phyloP scores from a whole-genome alignment of 2,888 invertebrate genomes.

The Oscheius sp. region DNA sequence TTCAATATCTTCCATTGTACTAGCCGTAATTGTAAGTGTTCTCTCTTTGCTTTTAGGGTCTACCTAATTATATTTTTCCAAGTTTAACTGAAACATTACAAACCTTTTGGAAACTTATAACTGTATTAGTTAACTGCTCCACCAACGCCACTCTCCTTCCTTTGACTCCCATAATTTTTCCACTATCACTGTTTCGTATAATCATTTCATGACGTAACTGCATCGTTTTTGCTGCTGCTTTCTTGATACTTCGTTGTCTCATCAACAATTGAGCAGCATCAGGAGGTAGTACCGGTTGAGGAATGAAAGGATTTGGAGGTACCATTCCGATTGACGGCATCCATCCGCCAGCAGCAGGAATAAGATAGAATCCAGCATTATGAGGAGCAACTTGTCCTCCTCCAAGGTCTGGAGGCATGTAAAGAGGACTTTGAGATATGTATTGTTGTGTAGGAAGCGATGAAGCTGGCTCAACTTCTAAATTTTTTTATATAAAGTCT shows the following conservation, averaged over 20 bases:
- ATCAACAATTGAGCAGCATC: conserved; percentile 44
- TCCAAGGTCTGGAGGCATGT: conserved; percentile 10
- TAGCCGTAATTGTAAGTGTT: conserved; percentile 92
- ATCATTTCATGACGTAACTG: conserved; percentile 94
- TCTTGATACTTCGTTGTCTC: conserved; percentile 44
- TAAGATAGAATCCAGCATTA: conserved; percentile 53
- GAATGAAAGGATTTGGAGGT: conserved; percentile 49
- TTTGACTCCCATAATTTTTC: conserved; percentile 82
- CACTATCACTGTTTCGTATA: conserved; percentile 91
- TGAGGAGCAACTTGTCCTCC: conserved; percentile 19
- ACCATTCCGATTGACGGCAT: conserved; percentile 43
- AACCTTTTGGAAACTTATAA: conserved; percentile 92
- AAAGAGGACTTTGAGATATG: conserved; percentile 27
- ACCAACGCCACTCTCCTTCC: conserved; percentile 97
- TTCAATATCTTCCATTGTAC: conserved; percentile 89
- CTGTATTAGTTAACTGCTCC: conserved; percentile 96
- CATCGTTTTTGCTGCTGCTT: conserved; percentile 40
- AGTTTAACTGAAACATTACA: too few species aligned
- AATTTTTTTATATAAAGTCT: background rate
- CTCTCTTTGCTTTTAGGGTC: conserved; percentile 92
- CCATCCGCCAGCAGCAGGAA: conserved; percentile 55
- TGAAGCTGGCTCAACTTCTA: background rate
- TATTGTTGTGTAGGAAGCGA: conserved; percentile 23
- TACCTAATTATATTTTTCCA: conserved; percentile 73
- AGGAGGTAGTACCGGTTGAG: conserved; percentile 43